Base-by-base conservation (phyloP, 2,888 invertebrate genomes). In the Xiphydria camelus region DNA sequence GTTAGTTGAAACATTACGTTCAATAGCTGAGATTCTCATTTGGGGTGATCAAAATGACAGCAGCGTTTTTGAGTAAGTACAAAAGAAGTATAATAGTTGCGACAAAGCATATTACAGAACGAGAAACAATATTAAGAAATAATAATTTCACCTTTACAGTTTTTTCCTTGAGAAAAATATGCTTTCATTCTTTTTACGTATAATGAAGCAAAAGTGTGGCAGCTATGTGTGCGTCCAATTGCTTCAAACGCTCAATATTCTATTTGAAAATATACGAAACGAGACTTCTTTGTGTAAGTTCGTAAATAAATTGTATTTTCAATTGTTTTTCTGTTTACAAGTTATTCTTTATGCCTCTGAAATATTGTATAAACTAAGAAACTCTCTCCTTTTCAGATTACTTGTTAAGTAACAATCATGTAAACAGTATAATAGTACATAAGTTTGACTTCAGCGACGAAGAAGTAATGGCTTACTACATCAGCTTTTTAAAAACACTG, bases 21-120 rank as follows among this genome's bases (percentile, higher is more conserved):
- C 94, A 42, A 98, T 99, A 66, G 94, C 99, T 4, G 99, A 99
- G 80, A 99, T 99, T 69, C 80, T 99, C 23, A 99, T 99, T 74
- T 99, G 99, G 99, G 99, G 99, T 33, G 99, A 99, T 79, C 99
- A 99, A 77, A 99, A 99, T 83, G 99, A 99, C 77, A 94, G 96
- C 66, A 91, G 95, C 42, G 98, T 99, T 20, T 99, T 99, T 79
- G 99, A 99, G 98, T 99, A 82, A 86, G 90, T 84, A 53, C 23
- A 35, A 29, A 41, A 15, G 18, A 41, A 10, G 17, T 14, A 4
- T 17, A 3, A 21, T 23, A 7, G 3, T 33, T 20, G 1, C 31
- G 10, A 22, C 29, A 29, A n/a, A 14, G 7, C 17, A 10, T 10
- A 18, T 34, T n/a, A 20, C 19, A n/a, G 6, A 34, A 14, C 6